Base-by-base conservation (phyloP, 2,113 vertebrate genomes). In the Nibea coibor region DNA sequence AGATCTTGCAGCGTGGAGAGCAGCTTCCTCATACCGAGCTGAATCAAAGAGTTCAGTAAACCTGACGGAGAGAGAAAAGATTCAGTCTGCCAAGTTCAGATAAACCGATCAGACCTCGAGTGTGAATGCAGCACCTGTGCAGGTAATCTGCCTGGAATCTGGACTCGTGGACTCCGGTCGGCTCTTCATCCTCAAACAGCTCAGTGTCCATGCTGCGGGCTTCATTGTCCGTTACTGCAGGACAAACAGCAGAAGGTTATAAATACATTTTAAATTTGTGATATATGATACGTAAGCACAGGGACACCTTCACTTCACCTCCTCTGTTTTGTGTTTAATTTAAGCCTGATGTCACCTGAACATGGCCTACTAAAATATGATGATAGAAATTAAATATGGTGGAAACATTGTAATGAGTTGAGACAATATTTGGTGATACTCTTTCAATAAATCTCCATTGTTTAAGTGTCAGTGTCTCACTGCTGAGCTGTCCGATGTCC, bases 31-130 rank as follows among this genome's bases (percentile, higher is more conserved):
- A 31, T 94, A 96, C 72, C 93, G 91, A 57, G 90, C 90, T 7
- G 84, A 88, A 28, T 91, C 85, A 57, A 97, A 92, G 72, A 96
- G 92, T 64, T 95, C 80, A 12, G 88, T 81, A 76, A 97, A 96
- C 73, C 95, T 96, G 90, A 7, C 0, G 1, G 57, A 22, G 20
- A 54, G 5, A 50, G 4, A 12, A 82, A 48, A 39, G 42, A 59
- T 22, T 16, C 47, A 59, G 63, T n/a, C 22, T 6, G 0, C 26
- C 22, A 20, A 28, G n/a, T 1, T 56, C 42, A 59, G 15, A 35
- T 2, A 2, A 5, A 26, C 61, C 8, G 10, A 4, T 11, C 72
- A 1, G 7, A 28, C 1, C 5, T 1, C 1, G 39, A 53, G 0
- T 12, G 47, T 26, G 72, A 67, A 53, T 0, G 11, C 51, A 43